A percentile compares a stretch with the other conserved stretches of the same genome.
Conservation (phyloP, 2,888 invertebrate species). For the Pseudoips prasinana region DNA sequence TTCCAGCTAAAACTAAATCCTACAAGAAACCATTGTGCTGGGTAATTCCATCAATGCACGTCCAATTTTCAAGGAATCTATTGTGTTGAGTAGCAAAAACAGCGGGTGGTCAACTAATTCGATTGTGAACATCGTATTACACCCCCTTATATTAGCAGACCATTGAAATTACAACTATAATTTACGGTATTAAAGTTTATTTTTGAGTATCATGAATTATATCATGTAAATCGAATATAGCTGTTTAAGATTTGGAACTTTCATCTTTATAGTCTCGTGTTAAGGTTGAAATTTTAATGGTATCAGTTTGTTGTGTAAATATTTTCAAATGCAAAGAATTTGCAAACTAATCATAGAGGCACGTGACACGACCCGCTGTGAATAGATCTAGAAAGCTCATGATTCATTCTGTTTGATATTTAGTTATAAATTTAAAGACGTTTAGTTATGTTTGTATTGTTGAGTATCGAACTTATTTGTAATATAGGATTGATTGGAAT, state of each 20-base stretch:
- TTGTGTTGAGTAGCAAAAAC: conserved; percentile 75
- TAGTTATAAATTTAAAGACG: conserved; percentile 18
- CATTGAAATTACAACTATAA: conserved; percentile 27
- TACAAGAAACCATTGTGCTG: conserved; percentile 32
- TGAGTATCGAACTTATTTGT: background rate
- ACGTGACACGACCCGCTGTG: conserved; percentile 54
- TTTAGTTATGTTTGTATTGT: background rate
- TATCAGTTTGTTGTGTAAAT: conserved; percentile 17
- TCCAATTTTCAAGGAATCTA: conserved; percentile 53
- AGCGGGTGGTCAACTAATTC: conserved; percentile 73
- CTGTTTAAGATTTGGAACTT: conserved; percentile 2
- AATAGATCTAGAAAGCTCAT: conserved; percentile 32
- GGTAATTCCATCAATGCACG: conserved; percentile 54
- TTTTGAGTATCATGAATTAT: conserved; percentile 5
- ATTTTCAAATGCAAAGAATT: conserved; percentile 49
- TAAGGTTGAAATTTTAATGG: conserved; percentile 8
- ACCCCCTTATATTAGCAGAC: conserved; percentile 20
- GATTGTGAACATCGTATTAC: conserved; percentile 55
- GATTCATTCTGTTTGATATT: conserved; percentile 39
- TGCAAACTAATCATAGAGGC: conserved; percentile 66
- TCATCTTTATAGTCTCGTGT: background rate
- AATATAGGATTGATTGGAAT: background rate
- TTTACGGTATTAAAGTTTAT: conserved; percentile 1
- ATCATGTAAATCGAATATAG: conserved; percentile 7
- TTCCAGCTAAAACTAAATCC: conserved; percentile 4